Conservation (phyloP, 2,888 invertebrate genomes). For the Pelosia muscerda region DNA sequence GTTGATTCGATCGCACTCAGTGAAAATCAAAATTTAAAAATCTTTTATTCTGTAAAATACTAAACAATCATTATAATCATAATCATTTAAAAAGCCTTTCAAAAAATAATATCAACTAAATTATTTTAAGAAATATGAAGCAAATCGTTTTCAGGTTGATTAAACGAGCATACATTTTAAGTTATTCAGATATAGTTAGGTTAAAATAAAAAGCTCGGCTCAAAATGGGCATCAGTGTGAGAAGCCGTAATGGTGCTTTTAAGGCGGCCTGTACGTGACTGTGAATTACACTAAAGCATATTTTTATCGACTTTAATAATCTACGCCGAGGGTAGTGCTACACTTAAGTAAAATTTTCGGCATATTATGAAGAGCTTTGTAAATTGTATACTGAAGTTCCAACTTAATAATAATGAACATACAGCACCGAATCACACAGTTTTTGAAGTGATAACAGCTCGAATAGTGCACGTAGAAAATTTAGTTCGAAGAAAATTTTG, state of each 20-base stretch:
- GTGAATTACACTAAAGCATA: conserved; percentile 35
- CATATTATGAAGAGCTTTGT: neutral
- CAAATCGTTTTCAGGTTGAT: neutral
- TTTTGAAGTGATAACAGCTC: too few species aligned
- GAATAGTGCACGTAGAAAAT: too few species aligned
- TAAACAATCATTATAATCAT: too few species aligned
- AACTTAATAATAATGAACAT: neutral
- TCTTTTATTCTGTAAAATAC: too few species aligned
- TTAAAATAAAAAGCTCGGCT: conserved; percentile 39
- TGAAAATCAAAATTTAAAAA: too few species aligned
- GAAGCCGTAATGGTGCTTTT: conserved; percentile 50
- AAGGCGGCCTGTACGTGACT: conserved; percentile 34
- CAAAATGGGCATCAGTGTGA: conserved; percentile 52
- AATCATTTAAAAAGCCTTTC: too few species aligned
- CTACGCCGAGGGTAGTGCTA: neutral
- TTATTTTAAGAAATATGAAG: too few species aligned
- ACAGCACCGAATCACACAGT: neutral
- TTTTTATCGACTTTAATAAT: conserved; percentile 29
- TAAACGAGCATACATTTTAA: neutral
- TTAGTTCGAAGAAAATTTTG: too few species aligned
- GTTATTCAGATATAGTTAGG: conserved; percentile 19
- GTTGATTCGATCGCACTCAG: too few species aligned
- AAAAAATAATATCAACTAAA: too few species aligned
- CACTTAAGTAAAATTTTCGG: neutral
- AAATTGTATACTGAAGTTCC: neutral